These are phyloP conservation scores for Microtus pennsylvanicus DNA, from an alignment of 2,113 vertebrate species.

Conservation along the genomic window DNA sequence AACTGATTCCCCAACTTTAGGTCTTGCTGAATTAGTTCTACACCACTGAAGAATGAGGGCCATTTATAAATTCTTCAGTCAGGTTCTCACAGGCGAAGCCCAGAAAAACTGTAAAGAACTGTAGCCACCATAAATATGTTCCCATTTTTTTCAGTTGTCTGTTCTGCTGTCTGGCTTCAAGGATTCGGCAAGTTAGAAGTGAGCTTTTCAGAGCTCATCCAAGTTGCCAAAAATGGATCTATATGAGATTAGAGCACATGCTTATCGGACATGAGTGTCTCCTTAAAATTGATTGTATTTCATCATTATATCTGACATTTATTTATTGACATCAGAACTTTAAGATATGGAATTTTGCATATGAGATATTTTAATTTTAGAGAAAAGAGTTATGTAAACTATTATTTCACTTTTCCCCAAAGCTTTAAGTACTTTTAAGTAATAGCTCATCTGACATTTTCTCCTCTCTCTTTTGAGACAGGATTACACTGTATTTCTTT, in stretches of 20 bases:
- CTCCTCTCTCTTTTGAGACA: background rate
- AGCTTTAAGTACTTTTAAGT: background rate
- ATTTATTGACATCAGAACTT: background rate
- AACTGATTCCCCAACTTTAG: background rate
- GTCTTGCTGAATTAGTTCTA: background rate
- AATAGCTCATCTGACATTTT: background rate
- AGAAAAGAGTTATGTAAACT: background rate
- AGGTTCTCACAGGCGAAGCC: background rate
- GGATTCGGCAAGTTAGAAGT: background rate
- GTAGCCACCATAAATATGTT: background rate
- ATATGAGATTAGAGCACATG: background rate
- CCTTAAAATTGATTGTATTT: constrained; percentile 34
- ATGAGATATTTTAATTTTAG: background rate
- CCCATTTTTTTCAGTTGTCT: background rate
- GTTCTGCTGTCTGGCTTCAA: background rate
- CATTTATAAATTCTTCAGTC: background rate
- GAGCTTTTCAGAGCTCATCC: background rate
- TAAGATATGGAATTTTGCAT: background rate
- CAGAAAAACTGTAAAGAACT: background rate
- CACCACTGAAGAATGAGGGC: background rate
- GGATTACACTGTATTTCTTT: background rate
- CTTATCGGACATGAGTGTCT: background rate
- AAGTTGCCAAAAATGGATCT: background rate
- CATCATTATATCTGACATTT: background rate
- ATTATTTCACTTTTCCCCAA: background rate